These are phyloP conservation scores for Drosophila maculinotata DNA, from an alignment of 2,888 invertebrate species.

Conservation along the genomic window DNA sequence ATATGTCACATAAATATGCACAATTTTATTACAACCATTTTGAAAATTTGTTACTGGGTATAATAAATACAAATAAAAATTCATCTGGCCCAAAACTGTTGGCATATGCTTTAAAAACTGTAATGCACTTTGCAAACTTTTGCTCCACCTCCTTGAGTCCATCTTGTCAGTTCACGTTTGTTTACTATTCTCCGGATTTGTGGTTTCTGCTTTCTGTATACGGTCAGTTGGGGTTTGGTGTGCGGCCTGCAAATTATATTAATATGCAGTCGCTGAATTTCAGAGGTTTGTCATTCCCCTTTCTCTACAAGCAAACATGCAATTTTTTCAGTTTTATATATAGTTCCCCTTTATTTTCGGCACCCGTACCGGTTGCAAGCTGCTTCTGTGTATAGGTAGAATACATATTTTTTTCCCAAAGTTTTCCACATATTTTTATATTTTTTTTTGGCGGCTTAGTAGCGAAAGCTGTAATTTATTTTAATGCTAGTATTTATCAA, in stretches of 20 bases:
- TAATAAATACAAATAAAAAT: slow-evolving; percentile 40
- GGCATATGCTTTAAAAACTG: slow-evolving; percentile 42
- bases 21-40: not conserved
- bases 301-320: slow-evolving; percentile 29
- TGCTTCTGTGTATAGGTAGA: slow-evolving; percentile 55
- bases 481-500: slow-evolving; percentile 85
- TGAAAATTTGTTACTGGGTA: not conserved
- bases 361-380: slow-evolving; percentile 23
- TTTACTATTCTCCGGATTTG: slow-evolving; percentile 1
- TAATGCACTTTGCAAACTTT: slow-evolving; percentile 58
- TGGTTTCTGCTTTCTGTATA: slow-evolving; percentile 1
- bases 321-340: slow-evolving; percentile 43
- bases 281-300: slow-evolving; percentile 26
- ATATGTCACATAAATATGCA: not conserved
- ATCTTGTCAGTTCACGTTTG: slow-evolving; percentile 39
- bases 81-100: slow-evolving; percentile 38
- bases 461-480: slow-evolving; percentile 83
- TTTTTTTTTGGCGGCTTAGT: slow-evolving; percentile 37
- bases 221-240: slow-evolving; percentile 15
- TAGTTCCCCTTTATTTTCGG: slow-evolving; percentile 22
- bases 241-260: slow-evolving; percentile 80
- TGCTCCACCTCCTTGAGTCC: slow-evolving; percentile 32
- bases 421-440: slow-evolving; percentile 11
- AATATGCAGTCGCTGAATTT: slow-evolving; percentile 77
- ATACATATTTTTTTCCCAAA: slow-evolving; percentile 55